phyloP scores from a whole-genome alignment of 2,888 invertebrate species.

The Pocota personata region DNA sequence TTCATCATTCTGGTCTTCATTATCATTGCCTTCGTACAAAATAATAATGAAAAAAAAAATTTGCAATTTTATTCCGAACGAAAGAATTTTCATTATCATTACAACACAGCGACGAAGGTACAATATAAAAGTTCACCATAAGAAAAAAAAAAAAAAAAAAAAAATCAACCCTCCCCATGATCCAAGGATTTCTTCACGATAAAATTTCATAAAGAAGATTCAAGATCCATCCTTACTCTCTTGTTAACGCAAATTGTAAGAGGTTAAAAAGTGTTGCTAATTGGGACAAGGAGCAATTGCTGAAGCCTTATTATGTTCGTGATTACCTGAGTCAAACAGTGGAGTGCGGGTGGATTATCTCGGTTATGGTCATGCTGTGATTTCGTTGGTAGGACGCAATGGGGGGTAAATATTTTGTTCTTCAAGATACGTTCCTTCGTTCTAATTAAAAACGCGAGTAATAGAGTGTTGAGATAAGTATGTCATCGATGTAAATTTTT shows the following conservation, averaged over 20 bases:
- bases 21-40: background rate
- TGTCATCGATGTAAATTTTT: conserved; percentile 1
- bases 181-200: conserved; percentile 43
- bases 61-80: conserved; percentile 21
- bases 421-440: background rate
- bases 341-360: conserved; percentile 14
- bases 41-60: conserved; percentile 3
- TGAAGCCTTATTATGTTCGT: conserved; percentile 57
- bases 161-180: background rate
- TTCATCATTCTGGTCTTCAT: conserved; percentile 56
- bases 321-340: conserved; percentile 31
- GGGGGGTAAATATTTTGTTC: background rate
- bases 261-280: conserved; percentile 73
- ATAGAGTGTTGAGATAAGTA: background rate
- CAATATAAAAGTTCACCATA: conserved; percentile 41
- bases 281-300: conserved; percentile 67
- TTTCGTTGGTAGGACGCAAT: background rate
- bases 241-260: conserved; percentile 59
- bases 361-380: conserved; percentile 51
- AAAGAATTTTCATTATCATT: conserved; percentile 72
- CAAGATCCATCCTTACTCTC: conserved; percentile 46
- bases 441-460: conserved; percentile 39
- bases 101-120: conserved; percentile 27
- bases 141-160: background rate
- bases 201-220: conserved; percentile 61